Evolutionary conservation across 2,888 invertebrate species (phyloP).

Genomic region (Sympetrum striolatum): DNA sequence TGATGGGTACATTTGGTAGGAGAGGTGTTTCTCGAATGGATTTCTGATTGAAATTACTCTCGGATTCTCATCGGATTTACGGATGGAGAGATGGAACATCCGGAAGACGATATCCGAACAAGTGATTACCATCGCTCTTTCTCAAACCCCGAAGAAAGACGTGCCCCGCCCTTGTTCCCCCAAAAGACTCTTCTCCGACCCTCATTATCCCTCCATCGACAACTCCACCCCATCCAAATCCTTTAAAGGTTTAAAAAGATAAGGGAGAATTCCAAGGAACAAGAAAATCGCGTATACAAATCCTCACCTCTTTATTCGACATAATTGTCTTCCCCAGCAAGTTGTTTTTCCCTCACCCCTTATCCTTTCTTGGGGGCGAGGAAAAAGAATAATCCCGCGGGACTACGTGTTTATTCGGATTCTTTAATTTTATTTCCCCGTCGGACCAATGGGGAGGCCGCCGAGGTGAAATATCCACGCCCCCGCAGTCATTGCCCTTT

Average conservation of each 20-base stretch:
- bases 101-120: background rate
- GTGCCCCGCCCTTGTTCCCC: background rate
- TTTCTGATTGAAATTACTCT: too few relatives aligned
- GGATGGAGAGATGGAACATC: background rate
- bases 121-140: background rate
- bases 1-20: too few relatives aligned
- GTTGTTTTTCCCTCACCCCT: background rate
- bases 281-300: background rate
- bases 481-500: background rate
- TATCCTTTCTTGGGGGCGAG: background rate
- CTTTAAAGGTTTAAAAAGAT: background rate
- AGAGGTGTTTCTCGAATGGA: too few relatives aligned
- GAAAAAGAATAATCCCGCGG: conserved; percentile 10
- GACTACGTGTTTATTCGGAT: conserved; percentile 18
- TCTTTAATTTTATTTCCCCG: conserved; percentile 3
- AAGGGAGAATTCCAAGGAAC: background rate
- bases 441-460: conserved; percentile 13
- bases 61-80: background rate
- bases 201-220: background rate
- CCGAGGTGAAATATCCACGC: background rate
- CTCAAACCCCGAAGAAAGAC: background rate
- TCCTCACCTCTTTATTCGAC: background rate
- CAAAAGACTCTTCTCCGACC: background rate
- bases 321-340: conserved; percentile 8
- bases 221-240: background rate